These are phyloP conservation scores for Phaenicophaeus curvirostris DNA, from an alignment of 2,797 vertebrate species.

Conservation along the genomic window DNA sequence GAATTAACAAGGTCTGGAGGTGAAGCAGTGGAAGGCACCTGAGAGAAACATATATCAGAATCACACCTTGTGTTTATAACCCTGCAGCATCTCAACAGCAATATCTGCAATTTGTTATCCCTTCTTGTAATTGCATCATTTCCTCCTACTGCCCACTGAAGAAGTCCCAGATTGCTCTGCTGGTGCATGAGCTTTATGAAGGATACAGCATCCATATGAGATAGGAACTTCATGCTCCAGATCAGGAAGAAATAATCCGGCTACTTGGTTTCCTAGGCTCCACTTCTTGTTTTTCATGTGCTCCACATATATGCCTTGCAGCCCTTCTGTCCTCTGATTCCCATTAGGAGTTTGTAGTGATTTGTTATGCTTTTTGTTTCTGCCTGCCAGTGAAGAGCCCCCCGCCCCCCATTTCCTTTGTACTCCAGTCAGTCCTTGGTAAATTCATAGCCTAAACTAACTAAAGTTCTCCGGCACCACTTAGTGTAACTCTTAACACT, in stretches of 20 bases:
- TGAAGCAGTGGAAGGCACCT: background rate
- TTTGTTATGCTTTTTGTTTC: slow-evolving; percentile 31
- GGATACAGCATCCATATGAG: background rate
- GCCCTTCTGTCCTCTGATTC: background rate
- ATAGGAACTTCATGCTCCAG: background rate
- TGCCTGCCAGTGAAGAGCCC: background rate
- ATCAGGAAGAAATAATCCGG: background rate
- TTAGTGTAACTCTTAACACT: background rate
- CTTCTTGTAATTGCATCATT: background rate
- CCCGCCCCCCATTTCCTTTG: background rate
- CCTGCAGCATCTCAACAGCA: background rate
- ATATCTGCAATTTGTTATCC: background rate
- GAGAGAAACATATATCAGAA: background rate
- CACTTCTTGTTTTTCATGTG: background rate
- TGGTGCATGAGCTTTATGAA: background rate
- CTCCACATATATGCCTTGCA: background rate
- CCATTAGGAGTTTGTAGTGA: background rate
- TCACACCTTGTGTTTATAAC: background rate
- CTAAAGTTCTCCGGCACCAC: background rate
- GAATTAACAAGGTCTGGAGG: background rate
- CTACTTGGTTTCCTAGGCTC: background rate
- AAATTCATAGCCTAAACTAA: slow-evolving; percentile 20
- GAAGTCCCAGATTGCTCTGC: background rate
- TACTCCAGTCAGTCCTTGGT: background rate
- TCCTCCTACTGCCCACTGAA: background rate